These are phyloP conservation scores for Agrotis puta DNA, from an alignment of 2,888 invertebrate genomes.

Conservation along the genomic window DNA sequence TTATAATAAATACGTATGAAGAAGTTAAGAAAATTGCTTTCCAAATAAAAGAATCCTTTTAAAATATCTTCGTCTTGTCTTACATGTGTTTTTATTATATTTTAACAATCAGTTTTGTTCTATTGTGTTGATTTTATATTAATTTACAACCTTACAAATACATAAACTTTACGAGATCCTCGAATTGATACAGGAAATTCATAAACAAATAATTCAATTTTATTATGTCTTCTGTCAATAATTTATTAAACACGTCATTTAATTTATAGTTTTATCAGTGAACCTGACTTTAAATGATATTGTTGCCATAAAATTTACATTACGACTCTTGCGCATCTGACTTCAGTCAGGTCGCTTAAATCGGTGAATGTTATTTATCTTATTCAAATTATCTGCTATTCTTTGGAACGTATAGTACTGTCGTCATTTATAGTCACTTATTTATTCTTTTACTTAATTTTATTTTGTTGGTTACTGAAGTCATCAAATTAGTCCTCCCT, in stretches of 20 bases:
- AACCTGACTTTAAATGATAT: neutral
- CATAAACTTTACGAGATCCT: neutral
- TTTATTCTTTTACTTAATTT: too few species aligned
- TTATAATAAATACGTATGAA: neutral
- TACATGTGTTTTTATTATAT: neutral
- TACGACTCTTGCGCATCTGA: neutral
- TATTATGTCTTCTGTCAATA: neutral
- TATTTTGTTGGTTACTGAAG: too few species aligned
- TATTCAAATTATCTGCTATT: constrained; percentile 1
- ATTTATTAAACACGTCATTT: neutral
- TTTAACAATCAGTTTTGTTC: neutral
- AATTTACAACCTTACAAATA: neutral
- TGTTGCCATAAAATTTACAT: neutral
- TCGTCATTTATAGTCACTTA: too few species aligned
- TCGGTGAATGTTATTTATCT: neutral
- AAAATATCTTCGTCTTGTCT: neutral
- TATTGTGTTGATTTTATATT: neutral
- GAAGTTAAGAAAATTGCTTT: neutral
- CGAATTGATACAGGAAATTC: neutral
- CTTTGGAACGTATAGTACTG: neutral
- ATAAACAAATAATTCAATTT: neutral
- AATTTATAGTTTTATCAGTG: neutral
- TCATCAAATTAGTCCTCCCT: too few species aligned
- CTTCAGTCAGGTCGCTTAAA: neutral
- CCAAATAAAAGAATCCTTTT: neutral